Evolutionary conservation across 2,888 invertebrate species (phyloP).

Genomic region (Rutpela maculata): DNA sequence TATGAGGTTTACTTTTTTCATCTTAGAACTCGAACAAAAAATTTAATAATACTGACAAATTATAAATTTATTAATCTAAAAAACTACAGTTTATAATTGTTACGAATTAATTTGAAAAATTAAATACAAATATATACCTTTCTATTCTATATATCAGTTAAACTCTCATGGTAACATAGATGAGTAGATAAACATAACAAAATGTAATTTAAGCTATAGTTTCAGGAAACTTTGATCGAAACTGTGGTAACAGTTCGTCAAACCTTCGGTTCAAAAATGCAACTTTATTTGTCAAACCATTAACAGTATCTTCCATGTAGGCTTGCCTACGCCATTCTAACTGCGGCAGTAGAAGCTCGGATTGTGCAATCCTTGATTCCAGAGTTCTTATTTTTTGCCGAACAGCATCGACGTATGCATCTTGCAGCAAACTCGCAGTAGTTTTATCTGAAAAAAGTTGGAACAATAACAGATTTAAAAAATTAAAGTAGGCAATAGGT

Average conservation of each 20-base stretch:
- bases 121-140: too few species aligned
- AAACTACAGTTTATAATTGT: neutral
- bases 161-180: too few species aligned
- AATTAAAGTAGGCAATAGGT: too few species aligned
- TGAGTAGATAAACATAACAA: too few species aligned
- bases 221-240: constrained; percentile 52
- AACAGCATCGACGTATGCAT: constrained; percentile 75
- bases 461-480: neutral
- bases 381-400: constrained; percentile 72
- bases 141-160: too few species aligned
- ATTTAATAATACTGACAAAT: neutral
- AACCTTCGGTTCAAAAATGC: constrained; percentile 74
- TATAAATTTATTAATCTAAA: neutral
- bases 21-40: too few species aligned
- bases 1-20: too few species aligned
- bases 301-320: constrained; percentile 74
- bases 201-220: constrained; percentile 30
- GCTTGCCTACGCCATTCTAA: constrained; percentile 72
- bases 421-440: constrained; percentile 68
- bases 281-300: constrained; percentile 72
- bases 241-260: constrained; percentile 74
- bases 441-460: constrained; percentile 58
- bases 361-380: constrained; percentile 72
- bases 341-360: constrained; percentile 72
- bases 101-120: too few species aligned